Evolutionary conservation across 2,113 vertebrate genomes (phyloP), one percentile per base, ranked within the genome.

Genomic region (Pseudolaguvia tuberculata): DNA sequence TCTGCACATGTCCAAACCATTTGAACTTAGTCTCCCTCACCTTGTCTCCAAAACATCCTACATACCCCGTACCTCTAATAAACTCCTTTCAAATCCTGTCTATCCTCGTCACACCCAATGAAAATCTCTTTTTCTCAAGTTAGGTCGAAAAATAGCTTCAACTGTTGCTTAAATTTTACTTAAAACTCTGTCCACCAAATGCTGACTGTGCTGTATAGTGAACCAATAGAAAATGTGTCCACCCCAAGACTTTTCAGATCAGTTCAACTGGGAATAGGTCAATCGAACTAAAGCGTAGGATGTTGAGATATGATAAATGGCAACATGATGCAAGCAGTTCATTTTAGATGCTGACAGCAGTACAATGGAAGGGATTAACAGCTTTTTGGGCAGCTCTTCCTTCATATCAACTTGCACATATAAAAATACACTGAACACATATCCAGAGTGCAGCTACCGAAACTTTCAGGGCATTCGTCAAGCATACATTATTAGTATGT

Each of bases 391-490:
- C 80, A 72, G 77, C 82, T 83, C 83, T 85, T 52, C 82, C 84
- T 82, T 42, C 7, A 48, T 80, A 75, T 89, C 85, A 73, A 21
- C 47, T 89, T 91, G 79, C 87, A 80, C 74, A 84, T 83, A 84
- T 83, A 87, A 87, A 87, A 88, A 87, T 81, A 78, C 71, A 11
- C 47, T 74, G 77, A 70, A 71, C 78, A 82, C 81, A 80, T 81
- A 67, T 70, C 75, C 83, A 80, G 80, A 84, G 77, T 83, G 62
- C 50, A 75, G 82, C 78, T 80, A 79, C 81, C 58, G 72, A 76
- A 72, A 78, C 81, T 80, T 81, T 82, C 83, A 80, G 84, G 82
- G 79, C 84, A 82, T 83, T 82, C 79, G 80, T 78, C 21, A 70
- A 79, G 80, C 87, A 87, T 83, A 84, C 83, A 61, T 78, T 83